These are phyloP conservation scores for Erebia palarica DNA, from an alignment of 2,888 invertebrate species.

Conservation along the genomic window DNA sequence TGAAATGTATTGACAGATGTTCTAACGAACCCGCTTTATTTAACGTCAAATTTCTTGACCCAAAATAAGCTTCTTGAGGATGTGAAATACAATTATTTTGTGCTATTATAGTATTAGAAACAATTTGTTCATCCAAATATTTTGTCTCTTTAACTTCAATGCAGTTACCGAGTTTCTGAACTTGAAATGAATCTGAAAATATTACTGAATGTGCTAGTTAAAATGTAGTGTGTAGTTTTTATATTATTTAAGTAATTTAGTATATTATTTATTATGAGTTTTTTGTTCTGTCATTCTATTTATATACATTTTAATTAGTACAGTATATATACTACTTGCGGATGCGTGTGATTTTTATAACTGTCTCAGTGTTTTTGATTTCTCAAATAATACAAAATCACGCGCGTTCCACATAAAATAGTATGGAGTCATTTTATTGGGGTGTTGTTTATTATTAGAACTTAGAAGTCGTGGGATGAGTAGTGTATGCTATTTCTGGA, in stretches of 20 bases:
- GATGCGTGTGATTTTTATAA: not conserved
- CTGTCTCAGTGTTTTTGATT: not conserved
- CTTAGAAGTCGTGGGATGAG: slow-evolving; percentile 33
- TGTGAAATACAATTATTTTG: no score
- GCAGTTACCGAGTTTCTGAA: not conserved
- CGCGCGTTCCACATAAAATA: slow-evolving; percentile 32
- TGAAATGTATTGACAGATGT: no score
- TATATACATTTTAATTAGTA: slow-evolving; percentile 73
- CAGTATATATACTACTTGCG: slow-evolving; percentile 40
- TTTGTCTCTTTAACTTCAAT: not conserved
- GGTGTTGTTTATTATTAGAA: not conserved
- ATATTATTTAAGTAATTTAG: slow-evolving; percentile 47
- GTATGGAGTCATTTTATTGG: not conserved
- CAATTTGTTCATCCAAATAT: no score
- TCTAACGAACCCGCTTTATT: no score
- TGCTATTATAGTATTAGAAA: no score
- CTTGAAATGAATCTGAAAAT: slow-evolving; percentile 63
- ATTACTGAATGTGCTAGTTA: slow-evolving; percentile 76
- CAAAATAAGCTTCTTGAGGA: no score
- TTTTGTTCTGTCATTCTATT: slow-evolving; percentile 51
- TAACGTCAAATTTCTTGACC: no score
- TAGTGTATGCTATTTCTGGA: slow-evolving; percentile 54
- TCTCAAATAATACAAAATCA: not conserved
- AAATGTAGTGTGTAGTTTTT: slow-evolving; percentile 66
- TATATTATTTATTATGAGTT: slow-evolving; percentile 51